Percentiles rank a stretch among this genome's conserved stretches.
These are phyloP conservation scores for Phrynocephalus forsythii DNA, from an alignment of 2,797 vertebrate species.

Conservation along the genomic window DNA sequence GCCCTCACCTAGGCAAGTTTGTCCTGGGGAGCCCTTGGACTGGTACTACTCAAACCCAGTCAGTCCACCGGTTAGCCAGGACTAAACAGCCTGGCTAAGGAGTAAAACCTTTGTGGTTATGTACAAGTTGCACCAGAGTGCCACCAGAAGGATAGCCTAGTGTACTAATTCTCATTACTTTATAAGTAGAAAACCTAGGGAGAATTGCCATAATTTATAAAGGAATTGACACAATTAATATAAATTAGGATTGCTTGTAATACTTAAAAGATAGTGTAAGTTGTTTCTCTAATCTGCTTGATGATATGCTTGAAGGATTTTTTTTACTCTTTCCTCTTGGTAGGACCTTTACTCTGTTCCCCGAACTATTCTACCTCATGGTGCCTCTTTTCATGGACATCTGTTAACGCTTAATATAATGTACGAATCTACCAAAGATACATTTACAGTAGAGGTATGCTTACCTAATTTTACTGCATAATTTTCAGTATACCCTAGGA, in stretches of 20 bases:
- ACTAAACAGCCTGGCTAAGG: not conserved
- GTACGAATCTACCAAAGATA: slow-evolving; percentile 99
- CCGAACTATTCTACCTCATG: slow-evolving; percentile 99
- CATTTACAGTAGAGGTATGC: slow-evolving; percentile 93
- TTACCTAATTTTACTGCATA: not conserved
- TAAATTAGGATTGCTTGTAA: not conserved
- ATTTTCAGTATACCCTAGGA: not conserved
- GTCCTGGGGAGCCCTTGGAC: too few species aligned
- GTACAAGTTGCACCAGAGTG: too few species aligned
- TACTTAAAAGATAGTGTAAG: not conserved
- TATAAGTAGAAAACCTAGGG: too few species aligned
- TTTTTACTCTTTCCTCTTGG: slow-evolving; percentile 32
- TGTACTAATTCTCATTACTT: too few species aligned
- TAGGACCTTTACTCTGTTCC: slow-evolving; percentile 98
- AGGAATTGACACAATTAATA: not conserved
- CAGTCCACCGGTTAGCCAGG: not conserved
- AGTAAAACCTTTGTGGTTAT: too few species aligned
- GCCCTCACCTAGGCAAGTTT: too few species aligned
- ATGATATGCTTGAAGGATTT: slow-evolving; percentile 5
- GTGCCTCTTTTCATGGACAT: slow-evolving; percentile 97
- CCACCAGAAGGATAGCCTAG: too few species aligned
- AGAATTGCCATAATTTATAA: too few species aligned
- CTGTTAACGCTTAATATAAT: slow-evolving; percentile 95
- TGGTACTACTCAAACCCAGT: not conserved
- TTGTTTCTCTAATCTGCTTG: not conserved